Conservation (phyloP, 2,113 vertebrate genomes). For the Morone saxatilis region DNA sequence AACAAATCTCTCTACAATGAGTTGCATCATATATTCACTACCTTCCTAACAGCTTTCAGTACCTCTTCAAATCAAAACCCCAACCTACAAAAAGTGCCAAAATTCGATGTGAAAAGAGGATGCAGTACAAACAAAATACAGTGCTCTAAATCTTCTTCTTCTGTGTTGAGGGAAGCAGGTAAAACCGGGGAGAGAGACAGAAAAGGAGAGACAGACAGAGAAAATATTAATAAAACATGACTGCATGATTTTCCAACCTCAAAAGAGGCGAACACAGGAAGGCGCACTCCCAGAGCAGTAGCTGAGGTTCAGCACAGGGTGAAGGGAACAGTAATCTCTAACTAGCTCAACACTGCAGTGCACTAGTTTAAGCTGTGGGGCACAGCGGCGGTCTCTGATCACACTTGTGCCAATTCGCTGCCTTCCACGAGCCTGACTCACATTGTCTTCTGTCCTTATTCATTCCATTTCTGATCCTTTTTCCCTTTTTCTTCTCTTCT, state of each 20-base stretch:
- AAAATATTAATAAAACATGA: slow-evolving; percentile 85
- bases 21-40: slow-evolving; percentile 37
- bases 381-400: slow-evolving; percentile 63
- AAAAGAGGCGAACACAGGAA: slow-evolving; percentile 82
- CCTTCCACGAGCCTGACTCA: slow-evolving; percentile 34
- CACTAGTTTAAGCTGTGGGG: slow-evolving; percentile 67
- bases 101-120: slow-evolving; percentile 29
- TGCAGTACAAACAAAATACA: slow-evolving; percentile 63
- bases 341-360: slow-evolving; percentile 71
- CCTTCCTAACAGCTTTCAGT: slow-evolving; percentile 40
- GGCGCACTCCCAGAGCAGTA: slow-evolving; percentile 68
- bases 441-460: slow-evolving; percentile 44
- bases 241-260: slow-evolving; percentile 83
- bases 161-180: slow-evolving; percentile 48
- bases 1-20: slow-evolving; percentile 39
- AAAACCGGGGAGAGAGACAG: slow-evolving; percentile 43
- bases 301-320: slow-evolving; percentile 83
- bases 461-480: slow-evolving; percentile 10
- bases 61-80: slow-evolving; percentile 21
- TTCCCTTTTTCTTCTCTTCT: slow-evolving; percentile 19
- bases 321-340: slow-evolving; percentile 79
- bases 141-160: slow-evolving; percentile 55
- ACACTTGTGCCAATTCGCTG: slow-evolving; percentile 42
- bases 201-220: slow-evolving; percentile 44
- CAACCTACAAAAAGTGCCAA: slow-evolving; percentile 17